These are phyloP conservation scores for Amphimallon solstitiale DNA, from an alignment of 2,888 invertebrate species.

Conservation along the genomic window DNA sequence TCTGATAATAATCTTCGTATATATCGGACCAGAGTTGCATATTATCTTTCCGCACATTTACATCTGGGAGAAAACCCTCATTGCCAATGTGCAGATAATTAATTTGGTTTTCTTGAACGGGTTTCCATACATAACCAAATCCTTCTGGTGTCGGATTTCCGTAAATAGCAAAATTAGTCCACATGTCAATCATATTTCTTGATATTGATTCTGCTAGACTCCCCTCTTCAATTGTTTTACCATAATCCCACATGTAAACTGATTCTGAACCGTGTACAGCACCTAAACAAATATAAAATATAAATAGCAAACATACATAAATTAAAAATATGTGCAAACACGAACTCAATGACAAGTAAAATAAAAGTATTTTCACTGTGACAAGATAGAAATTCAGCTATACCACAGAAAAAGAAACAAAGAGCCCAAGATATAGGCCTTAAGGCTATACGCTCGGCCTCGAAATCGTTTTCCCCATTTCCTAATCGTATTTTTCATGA, in stretches of 20 bases:
- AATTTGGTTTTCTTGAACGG: constrained; percentile 4
- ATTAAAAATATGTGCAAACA: too few relatives aligned
- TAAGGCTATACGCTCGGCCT: too few relatives aligned
- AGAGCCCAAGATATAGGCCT: too few relatives aligned
- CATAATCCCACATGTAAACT: constrained; percentile 8
- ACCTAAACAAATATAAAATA: too few relatives aligned
- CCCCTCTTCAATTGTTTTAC: background rate
- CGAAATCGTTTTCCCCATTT: too few relatives aligned
- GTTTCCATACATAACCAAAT: constrained; percentile 10
- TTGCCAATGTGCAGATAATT: constrained; percentile 31
- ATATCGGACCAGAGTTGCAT: constrained; percentile 13
- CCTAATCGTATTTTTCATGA: too few relatives aligned
- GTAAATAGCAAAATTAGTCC: constrained; percentile 35
- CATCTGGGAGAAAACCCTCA: background rate
- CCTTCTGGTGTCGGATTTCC: constrained; percentile 27
- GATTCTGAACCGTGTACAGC: constrained; percentile 24
- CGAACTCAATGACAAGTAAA: too few relatives aligned
- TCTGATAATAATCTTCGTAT: constrained; percentile 23
- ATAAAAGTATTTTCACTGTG: too few relatives aligned
- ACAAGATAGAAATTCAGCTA: too few relatives aligned
- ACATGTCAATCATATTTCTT: constrained; percentile 18
- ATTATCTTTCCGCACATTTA: constrained; percentile 6
- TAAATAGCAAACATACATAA: too few relatives aligned
- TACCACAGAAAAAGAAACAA: too few relatives aligned
- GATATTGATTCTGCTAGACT: constrained; percentile 10